These are phyloP conservation scores for Channa striata DNA, from an alignment of 2,797 vertebrate genomes.

Conservation along the genomic window DNA sequence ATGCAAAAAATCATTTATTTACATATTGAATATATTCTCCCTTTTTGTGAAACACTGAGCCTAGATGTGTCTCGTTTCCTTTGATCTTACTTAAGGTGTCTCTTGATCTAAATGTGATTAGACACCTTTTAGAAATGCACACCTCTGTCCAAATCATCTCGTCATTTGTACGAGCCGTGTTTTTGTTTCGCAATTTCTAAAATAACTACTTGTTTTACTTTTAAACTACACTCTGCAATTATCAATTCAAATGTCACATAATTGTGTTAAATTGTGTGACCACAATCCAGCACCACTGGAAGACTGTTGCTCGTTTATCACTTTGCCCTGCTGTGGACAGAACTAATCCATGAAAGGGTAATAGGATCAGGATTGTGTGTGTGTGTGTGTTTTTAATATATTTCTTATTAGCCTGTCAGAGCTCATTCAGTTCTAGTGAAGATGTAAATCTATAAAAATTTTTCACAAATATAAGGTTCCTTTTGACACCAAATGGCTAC, in stretches of 20 bases:
- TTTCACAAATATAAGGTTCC: neutral
- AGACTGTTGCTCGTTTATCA: neutral
- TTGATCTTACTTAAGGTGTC: conserved; percentile 66
- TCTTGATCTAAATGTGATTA: conserved; percentile 64
- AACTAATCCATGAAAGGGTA: neutral
- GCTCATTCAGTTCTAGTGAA: neutral
- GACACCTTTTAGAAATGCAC: conserved; percentile 43
- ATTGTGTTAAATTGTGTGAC: neutral
- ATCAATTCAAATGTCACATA: neutral
- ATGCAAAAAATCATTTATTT: conserved; percentile 65
- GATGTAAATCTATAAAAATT: neutral
- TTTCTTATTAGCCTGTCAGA: neutral
- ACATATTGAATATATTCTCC: conserved; percentile 60
- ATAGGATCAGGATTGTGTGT: neutral
- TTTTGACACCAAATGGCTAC: neutral
- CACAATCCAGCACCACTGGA: neutral
- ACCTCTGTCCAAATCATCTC: conserved; percentile 26
- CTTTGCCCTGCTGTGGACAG: neutral
- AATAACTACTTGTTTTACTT: no score
- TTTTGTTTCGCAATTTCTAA: conserved; percentile 4
- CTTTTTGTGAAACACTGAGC: conserved; percentile 40
- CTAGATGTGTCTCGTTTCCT: conserved; percentile 38
- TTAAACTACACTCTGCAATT: no score
- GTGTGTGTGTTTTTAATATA: no score
- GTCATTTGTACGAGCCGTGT: neutral